A percentile compares a stretch with the other conserved stretches of the same genome.
phyloP scores from a whole-genome alignment of 2,797 vertebrate genomes.

The Acipenser transmontanus region DNA sequence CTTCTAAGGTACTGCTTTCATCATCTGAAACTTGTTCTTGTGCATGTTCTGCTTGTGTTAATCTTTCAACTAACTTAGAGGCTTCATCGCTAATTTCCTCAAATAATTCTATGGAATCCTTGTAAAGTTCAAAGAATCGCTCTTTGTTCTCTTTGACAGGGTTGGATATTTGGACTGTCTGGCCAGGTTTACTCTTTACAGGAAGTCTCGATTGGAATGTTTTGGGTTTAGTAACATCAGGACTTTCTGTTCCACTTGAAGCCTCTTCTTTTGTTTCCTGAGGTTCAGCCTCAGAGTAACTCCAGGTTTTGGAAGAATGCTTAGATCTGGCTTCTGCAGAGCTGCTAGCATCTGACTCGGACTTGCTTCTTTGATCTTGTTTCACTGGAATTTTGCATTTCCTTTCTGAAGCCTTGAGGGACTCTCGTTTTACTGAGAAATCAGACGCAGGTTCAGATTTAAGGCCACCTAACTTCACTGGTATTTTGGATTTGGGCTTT shows the following conservation, averaged over 20 bases:
- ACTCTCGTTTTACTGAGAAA: conserved; percentile 41
- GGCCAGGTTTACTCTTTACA: conserved; percentile 71
- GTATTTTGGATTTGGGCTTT: conserved; percentile 87
- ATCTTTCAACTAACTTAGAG: conserved; percentile 87
- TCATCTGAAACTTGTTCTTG: conserved; percentile 83
- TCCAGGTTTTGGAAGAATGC: conserved; percentile 71
- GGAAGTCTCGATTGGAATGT: conserved; percentile 81
- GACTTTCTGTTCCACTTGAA: conserved; percentile 43
- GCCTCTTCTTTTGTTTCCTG: conserved; percentile 61
- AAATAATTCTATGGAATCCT: conserved; percentile 84
- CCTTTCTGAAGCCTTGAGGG: conserved; percentile 46
- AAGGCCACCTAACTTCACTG: conserved; percentile 64
- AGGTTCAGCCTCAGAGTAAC: conserved; percentile 75
- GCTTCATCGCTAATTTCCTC: conserved; percentile 95
- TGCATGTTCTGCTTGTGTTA: conserved; percentile 82
- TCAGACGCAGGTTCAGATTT: conserved; percentile 54
- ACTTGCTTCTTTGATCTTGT: conserved; percentile 77
- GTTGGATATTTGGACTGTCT: conserved; percentile 47
- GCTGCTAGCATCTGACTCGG: conserved; percentile 76
- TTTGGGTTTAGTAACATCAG: conserved; percentile 69
- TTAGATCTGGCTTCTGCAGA: conserved; percentile 65
- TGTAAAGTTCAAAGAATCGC: conserved; percentile 67
- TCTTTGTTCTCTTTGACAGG: conserved; percentile 73
- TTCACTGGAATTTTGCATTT: conserved; percentile 55
- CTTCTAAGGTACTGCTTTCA: conserved; percentile 87